Percentiles rank a stretch among this genome's conserved stretches.
Conservation (phyloP, 2,113 vertebrate species). For the Gavia stellata region DNA sequence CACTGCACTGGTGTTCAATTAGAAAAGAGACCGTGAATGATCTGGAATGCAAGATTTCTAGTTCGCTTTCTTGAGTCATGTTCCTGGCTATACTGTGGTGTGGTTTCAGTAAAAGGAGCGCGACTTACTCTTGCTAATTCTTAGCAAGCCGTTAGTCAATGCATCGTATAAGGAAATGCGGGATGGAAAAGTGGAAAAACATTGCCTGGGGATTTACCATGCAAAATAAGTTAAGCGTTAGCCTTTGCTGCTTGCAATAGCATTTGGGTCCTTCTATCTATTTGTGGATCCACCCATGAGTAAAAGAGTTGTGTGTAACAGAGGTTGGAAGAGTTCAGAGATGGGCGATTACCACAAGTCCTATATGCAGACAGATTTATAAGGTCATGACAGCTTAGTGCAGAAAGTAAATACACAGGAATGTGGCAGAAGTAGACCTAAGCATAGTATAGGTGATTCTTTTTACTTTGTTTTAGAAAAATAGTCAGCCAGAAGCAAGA, state of each 20-base stretch:
- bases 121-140: not conserved
- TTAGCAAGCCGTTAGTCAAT: not conserved
- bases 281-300: not conserved
- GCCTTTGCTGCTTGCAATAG: not conserved
- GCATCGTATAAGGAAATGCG: accelerated
- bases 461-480: not conserved
- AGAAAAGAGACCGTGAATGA: not conserved
- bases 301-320: not conserved
- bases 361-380: not conserved
- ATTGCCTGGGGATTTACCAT: accelerated
- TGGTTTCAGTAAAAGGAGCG: not conserved
- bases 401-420: not conserved
- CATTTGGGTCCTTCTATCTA: not conserved
- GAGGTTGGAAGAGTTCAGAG: not conserved
- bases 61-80: not conserved
- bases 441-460: not conserved
- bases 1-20: accelerated
- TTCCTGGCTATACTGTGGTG: not conserved
- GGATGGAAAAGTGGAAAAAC: not conserved
- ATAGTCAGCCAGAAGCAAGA: not conserved
- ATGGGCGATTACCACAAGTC: not conserved
- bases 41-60: not conserved
- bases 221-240: not conserved
- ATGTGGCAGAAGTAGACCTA: not conserved
- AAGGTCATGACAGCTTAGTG: not conserved